Conservation (phyloP, 2,888 invertebrate species). For the Campoletis raptor region DNA sequence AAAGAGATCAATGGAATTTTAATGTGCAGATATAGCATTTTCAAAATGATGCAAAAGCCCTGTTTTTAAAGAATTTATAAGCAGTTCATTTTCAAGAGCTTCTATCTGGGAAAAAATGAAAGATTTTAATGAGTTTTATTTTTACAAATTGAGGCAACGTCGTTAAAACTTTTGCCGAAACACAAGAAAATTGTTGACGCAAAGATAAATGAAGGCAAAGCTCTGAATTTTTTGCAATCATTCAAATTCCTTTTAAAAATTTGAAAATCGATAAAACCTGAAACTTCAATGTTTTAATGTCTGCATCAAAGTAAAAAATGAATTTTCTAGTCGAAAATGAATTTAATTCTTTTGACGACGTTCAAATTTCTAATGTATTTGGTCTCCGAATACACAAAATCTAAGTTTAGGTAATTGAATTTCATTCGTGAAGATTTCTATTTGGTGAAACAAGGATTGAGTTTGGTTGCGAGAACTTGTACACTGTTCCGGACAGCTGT, state of each 20-base stretch:
- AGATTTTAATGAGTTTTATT: neutral
- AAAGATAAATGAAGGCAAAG: too few relatives aligned
- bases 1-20: too few relatives aligned
- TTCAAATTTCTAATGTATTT: conserved; percentile 8
- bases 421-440: conserved; percentile 42
- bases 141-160: too few relatives aligned
- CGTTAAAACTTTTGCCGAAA: too few relatives aligned
- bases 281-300: too few relatives aligned
- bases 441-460: conserved; percentile 45
- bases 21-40: too few relatives aligned
- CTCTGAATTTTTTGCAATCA: too few relatives aligned
- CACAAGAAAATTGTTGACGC: too few relatives aligned
- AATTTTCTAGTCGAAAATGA: neutral
- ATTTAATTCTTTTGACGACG: neutral
- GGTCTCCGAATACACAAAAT: neutral
- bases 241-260: too few relatives aligned
- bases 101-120: neutral
- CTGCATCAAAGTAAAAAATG: neutral
- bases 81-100: neutral
- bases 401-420: conserved; percentile 37
- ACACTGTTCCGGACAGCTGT: conserved; percentile 80
- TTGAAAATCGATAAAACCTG: too few relatives aligned
- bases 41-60: too few relatives aligned
- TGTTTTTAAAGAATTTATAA: neutral
- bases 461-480: conserved; percentile 47